Conservation (phyloP, 2,888 invertebrate genomes). For the Chloromyia formosa region DNA sequence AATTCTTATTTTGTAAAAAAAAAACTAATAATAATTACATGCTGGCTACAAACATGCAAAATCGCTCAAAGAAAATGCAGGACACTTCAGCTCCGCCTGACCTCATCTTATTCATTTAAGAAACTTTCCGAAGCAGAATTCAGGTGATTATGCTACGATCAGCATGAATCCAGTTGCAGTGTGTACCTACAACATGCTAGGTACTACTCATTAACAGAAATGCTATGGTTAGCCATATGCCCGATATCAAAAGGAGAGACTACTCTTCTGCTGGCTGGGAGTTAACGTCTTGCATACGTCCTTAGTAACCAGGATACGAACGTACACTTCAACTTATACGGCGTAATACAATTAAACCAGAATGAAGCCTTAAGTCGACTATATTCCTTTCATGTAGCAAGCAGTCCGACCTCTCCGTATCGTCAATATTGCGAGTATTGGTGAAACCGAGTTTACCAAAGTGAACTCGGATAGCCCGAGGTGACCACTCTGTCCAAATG, state of each 20-base stretch:
- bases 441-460: slow-evolving; percentile 6
- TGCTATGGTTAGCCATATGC: slow-evolving; percentile 24
- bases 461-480: background rate
- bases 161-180: background rate
- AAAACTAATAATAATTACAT: no score
- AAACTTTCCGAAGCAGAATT: slow-evolving; percentile 2
- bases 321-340: slow-evolving; percentile 30
- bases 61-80: background rate
- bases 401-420: slow-evolving; percentile 44
- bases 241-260: background rate
- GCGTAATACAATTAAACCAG: slow-evolving; percentile 48
- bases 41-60: background rate
- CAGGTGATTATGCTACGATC: slow-evolving; percentile 27
- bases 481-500: slow-evolving; percentile 12
- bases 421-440: slow-evolving; percentile 43
- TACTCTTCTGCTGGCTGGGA: background rate
- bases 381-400: slow-evolving; percentile 48
- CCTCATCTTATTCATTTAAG: slow-evolving; percentile 2
- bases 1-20: slow-evolving; percentile 2
- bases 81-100: no score
- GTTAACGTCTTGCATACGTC: slow-evolving; percentile 7
- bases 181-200: background rate
- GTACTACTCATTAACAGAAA: slow-evolving; percentile 21
- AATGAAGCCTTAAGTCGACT: slow-evolving; percentile 48
- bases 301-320: slow-evolving; percentile 29